Conservation (phyloP, 2,888 invertebrate species). For the Lycia hirtaria region DNA sequence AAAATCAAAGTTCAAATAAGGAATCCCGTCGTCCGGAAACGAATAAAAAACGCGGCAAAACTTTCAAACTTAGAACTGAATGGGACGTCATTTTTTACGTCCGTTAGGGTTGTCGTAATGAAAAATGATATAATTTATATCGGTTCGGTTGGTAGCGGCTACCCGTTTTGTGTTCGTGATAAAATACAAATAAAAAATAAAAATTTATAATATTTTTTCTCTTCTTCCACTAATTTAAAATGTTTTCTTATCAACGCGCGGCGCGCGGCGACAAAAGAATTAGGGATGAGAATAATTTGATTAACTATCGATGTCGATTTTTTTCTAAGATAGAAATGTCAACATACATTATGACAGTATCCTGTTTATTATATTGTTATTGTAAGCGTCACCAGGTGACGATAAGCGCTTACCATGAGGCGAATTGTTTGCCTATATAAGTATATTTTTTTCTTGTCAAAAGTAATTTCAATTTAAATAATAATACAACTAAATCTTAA, state of each 20-base stretch:
- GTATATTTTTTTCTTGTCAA: no score
- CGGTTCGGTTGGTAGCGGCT: slow-evolving; percentile 78
- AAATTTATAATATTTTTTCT: slow-evolving; percentile 78
- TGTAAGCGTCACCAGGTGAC: no score
- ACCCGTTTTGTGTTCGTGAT: slow-evolving; percentile 82
- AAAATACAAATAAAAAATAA: slow-evolving; percentile 82
- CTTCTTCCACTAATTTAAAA: slow-evolving; percentile 83
- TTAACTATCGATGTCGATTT: slow-evolving; percentile 36
- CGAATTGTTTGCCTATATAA: no score
- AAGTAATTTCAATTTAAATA: no score
- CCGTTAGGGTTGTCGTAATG: slow-evolving; percentile 83
- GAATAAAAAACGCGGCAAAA: slow-evolving; percentile 84
- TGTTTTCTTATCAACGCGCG: slow-evolving; percentile 85
- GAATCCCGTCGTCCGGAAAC: slow-evolving; percentile 81
- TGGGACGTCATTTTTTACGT: slow-evolving; percentile 83
- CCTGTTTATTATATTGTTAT: no score
- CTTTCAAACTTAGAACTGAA: slow-evolving; percentile 81
- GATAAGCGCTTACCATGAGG: no score
- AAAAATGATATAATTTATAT: slow-evolving; percentile 86
- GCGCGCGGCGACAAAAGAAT: slow-evolving; percentile 76
- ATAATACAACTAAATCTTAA: no score
- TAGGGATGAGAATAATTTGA: slow-evolving; percentile 54
- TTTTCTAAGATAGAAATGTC: no score
- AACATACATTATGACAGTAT: no score
- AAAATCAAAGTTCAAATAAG: slow-evolving; percentile 58